These are phyloP conservation scores for Aurelia sp. DNA, from an alignment of 30 jellyfish, hydroid and myxozoan species.

Conservation along the genomic window DNA sequence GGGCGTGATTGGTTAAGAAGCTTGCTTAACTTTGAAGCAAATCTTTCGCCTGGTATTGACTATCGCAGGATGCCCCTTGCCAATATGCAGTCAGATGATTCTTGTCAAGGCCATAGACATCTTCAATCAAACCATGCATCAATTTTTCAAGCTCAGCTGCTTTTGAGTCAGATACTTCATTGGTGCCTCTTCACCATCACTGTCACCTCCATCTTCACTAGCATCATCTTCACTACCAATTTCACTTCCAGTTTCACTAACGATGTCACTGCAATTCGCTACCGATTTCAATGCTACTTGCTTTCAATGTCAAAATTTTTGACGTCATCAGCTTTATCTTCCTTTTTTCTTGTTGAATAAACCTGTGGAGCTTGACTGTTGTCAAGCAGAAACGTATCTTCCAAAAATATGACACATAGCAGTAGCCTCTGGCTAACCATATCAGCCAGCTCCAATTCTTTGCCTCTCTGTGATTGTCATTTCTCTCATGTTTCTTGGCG, in stretches of 20 bases:
- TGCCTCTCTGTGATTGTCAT: too few relatives aligned
- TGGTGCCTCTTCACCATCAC: constrained; percentile 3
- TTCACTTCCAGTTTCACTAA: too few relatives aligned
- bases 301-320: background rate
- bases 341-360: background rate
- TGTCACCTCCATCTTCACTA: too few relatives aligned
- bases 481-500: too few relatives aligned
- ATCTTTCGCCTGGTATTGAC: constrained; percentile 23
- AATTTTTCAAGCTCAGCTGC: constrained; percentile 2
- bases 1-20: background rate
- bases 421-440: too few relatives aligned
- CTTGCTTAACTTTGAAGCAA: background rate
- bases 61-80: constrained; percentile 26
- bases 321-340: background rate
- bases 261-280: too few relatives aligned
- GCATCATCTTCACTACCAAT: too few relatives aligned
- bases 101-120: background rate
- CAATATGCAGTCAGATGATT: background rate
- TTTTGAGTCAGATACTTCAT: background rate
- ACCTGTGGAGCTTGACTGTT: constrained; percentile 48
- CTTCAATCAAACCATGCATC: background rate
- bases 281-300: background rate
- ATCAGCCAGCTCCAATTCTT: too few relatives aligned
- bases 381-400: too few relatives aligned
- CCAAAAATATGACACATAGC: too few relatives aligned